These are phyloP conservation scores for Pagetopsis macropterus DNA, from an alignment of 2,797 vertebrate species.

Conservation along the genomic window DNA sequence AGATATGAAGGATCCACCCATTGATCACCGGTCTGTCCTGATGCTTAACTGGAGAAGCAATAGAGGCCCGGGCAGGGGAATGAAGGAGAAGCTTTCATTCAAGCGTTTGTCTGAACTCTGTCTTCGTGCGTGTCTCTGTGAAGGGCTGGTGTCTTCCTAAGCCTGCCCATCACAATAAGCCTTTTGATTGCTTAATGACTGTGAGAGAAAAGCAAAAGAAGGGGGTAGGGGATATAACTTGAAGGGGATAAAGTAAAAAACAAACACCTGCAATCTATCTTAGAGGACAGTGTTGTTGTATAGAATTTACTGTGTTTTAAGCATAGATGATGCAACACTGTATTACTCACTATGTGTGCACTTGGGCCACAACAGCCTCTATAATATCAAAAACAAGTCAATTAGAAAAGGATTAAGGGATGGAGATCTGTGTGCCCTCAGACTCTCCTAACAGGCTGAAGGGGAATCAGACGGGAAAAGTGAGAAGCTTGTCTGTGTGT, in stretches of 20 bases:
- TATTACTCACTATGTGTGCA: conserved; percentile 3
- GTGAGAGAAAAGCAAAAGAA: neutral
- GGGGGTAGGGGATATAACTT: conserved; percentile 22
- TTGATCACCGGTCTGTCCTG: conserved; percentile 42
- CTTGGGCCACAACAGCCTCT: conserved; percentile 12
- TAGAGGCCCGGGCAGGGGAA: conserved; percentile 27
- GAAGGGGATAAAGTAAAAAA: conserved; percentile 17
- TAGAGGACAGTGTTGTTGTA: neutral
- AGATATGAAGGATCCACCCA: conserved; percentile 46
- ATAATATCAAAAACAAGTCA: conserved; percentile 63
- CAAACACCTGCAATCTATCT: conserved; percentile 32
- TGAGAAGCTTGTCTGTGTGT: conserved; percentile 45
- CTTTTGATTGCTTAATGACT: conserved; percentile 70
- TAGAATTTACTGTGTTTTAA: conserved; percentile 28
- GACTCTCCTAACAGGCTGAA: conserved; percentile 23
- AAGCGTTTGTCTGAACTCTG: conserved; percentile 51
- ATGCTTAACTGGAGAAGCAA: conserved; percentile 44
- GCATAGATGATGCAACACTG: conserved; percentile 28
- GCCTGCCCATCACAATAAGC: conserved; percentile 68
- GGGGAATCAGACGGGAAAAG: conserved; percentile 45
- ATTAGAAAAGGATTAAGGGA: conserved; percentile 80
- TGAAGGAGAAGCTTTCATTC: conserved; percentile 58
- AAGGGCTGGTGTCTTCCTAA: conserved; percentile 44
- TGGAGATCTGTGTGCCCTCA: conserved; percentile 36
- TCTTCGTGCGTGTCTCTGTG: conserved; percentile 37